phyloP scores from a whole-genome alignment of 2,797 vertebrate genomes.

The Mormyrus proboscirostris region DNA sequence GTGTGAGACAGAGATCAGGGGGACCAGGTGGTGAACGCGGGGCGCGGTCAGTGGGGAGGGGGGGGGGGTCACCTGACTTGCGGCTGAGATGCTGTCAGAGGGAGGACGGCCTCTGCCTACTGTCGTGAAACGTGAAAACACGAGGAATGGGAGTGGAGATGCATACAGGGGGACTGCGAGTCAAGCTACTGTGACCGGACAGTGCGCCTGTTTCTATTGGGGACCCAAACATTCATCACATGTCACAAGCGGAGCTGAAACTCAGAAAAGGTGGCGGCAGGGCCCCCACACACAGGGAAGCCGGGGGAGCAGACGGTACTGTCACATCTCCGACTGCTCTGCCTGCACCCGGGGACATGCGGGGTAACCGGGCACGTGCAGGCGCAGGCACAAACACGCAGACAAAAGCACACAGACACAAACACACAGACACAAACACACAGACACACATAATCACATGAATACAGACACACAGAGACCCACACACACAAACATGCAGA shows the following conservation, averaged over 20 bases:
- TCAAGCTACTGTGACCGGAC: background rate
- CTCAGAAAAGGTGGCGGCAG: background rate
- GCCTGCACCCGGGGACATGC: conserved; percentile 38
- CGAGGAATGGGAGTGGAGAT: background rate
- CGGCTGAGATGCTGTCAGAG: background rate
- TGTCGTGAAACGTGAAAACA: background rate
- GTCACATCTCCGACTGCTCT: conserved; percentile 65
- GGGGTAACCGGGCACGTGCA: background rate
- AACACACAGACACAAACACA: conserved; percentile 10
- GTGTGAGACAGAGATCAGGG: background rate
- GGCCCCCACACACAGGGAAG: conserved; percentile 34
- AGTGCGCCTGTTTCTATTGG: background rate
- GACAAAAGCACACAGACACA: background rate
- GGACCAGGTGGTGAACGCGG: background rate
- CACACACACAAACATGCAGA: background rate
- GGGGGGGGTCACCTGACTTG: background rate
- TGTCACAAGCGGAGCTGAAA: background rate
- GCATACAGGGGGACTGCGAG: too few relatives aligned
- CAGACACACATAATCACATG: conserved; percentile 27
- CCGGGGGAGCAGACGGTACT: conserved; percentile 67
- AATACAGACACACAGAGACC: background rate
- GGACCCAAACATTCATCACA: background rate
- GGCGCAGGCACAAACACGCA: background rate
- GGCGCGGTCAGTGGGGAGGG: background rate
- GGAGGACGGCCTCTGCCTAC: background rate